Conservation (phyloP, 2,113 vertebrate species). For the Cervus canadensis region DNA sequence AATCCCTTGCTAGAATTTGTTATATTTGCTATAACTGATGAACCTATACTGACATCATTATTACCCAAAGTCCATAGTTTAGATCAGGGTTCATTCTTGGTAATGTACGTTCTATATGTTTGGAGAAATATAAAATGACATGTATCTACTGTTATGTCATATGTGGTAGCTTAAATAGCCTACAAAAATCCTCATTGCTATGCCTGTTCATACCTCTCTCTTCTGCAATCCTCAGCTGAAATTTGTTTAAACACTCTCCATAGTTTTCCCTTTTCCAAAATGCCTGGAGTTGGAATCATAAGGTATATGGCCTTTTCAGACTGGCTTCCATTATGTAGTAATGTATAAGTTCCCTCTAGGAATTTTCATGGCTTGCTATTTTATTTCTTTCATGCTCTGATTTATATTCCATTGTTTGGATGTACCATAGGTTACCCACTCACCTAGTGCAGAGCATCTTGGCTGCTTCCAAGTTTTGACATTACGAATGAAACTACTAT, state of each 20-base stretch:
- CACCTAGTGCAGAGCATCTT: not conserved
- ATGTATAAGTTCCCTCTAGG: not conserved
- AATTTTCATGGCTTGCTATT: not conserved
- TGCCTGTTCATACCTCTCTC: not conserved
- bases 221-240: not conserved
- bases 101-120: not conserved
- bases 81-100: not conserved
- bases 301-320: not conserved
- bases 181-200: not conserved
- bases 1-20: not conserved
- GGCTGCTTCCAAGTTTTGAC: not conserved
- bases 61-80: not conserved
- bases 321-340: not conserved
- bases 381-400: not conserved
- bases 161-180: not conserved
- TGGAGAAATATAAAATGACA: not conserved
- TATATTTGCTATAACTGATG: not conserved
- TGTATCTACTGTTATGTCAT: not conserved
- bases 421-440: not conserved
- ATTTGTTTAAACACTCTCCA: not conserved
- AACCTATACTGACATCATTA: not conserved
- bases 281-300: not conserved
- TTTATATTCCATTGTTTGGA: not conserved
- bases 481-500: not conserved
- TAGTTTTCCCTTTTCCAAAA: not conserved